Percentiles rank a stretch among this genome's conserved stretches.
Conservation (phyloP, 2,113 vertebrate genomes). For the Manacus vitellinus region DNA sequence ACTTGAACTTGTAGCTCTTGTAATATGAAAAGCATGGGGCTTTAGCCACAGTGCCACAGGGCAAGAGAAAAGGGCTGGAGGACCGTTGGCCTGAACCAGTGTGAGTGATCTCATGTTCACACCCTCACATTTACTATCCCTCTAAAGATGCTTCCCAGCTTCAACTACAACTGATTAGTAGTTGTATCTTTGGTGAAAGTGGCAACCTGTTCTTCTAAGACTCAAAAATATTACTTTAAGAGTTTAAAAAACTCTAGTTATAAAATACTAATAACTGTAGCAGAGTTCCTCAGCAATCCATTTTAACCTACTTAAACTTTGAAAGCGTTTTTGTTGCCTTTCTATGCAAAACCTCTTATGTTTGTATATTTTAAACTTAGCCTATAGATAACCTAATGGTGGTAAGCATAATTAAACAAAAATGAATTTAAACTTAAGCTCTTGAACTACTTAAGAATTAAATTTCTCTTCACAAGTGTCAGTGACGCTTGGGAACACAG, state of each 20-base stretch:
- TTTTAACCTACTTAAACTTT: not conserved
- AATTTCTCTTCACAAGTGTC: not conserved
- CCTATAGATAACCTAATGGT: not conserved
- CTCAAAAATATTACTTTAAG: not conserved
- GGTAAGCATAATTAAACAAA: not conserved
- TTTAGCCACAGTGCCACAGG: not conserved
- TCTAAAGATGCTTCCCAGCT: not conserved
- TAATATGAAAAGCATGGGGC: fast-evolving
- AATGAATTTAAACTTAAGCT: not conserved
- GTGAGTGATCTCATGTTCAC: fast-evolving
- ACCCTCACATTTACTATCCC: not conserved
- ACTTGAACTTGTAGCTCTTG: not conserved
- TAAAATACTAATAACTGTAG: not conserved
- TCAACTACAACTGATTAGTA: not conserved
- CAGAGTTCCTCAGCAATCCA: not conserved
- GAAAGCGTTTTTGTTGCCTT: not conserved
- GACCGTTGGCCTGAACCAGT: not conserved
- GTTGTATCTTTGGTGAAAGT: not conserved
- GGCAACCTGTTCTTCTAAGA: not conserved
- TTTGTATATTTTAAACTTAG: not conserved
- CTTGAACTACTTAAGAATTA: not conserved
- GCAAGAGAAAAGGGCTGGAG: not conserved
- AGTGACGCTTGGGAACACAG: not conserved
- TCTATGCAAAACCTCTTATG: not conserved
- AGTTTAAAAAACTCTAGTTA: not conserved